Evolutionary conservation across 2,797 vertebrate genomes (phyloP).

Genomic region (Craterocephalus amniculus): DNA sequence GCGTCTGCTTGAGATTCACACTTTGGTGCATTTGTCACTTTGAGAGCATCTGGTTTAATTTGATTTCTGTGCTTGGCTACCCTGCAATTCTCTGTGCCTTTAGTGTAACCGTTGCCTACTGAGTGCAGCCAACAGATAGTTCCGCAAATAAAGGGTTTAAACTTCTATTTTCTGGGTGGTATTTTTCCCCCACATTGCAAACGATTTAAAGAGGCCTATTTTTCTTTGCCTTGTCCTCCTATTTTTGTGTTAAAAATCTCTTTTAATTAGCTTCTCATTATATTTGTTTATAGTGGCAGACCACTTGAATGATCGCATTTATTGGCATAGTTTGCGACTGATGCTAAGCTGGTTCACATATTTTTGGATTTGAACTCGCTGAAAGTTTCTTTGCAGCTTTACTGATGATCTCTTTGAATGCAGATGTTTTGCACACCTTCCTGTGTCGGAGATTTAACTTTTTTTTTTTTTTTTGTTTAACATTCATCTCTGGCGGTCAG

Average conservation of each 20-base stretch:
- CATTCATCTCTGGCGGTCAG: constrained; percentile 14
- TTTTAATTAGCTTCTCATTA: constrained; percentile 22
- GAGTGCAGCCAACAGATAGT: constrained; percentile 83
- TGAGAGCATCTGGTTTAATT: constrained; percentile 80
- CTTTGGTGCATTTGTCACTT: constrained; percentile 80
- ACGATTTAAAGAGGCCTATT: constrained; percentile 42
- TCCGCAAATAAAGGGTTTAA: constrained; percentile 83
- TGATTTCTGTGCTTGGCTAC: constrained; percentile 80
- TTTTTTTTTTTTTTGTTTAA: constrained; percentile 13
- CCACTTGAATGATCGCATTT: constrained; percentile 28
- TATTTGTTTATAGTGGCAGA: constrained; percentile 42
- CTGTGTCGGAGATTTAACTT: constrained; percentile 5
- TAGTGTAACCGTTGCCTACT: constrained; percentile 77
- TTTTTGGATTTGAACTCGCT: constrained; percentile 7
- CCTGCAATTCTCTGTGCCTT: constrained; percentile 80
- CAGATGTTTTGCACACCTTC: background rate
- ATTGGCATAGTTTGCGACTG: background rate
- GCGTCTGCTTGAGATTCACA: constrained; percentile 73
- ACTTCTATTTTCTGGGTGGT: constrained; percentile 81
- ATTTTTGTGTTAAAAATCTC: constrained; percentile 17
- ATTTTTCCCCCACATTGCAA: constrained; percentile 58
- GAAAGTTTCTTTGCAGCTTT: constrained; percentile 17
- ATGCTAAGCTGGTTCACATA: constrained; percentile 8
- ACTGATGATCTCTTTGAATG: constrained; percentile 23
- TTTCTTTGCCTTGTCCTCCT: constrained; percentile 13